Percentiles rank a stretch among this genome's conserved stretches.
Conservation (phyloP, 2,888 invertebrate species). For the Chironomus tentans region DNA sequence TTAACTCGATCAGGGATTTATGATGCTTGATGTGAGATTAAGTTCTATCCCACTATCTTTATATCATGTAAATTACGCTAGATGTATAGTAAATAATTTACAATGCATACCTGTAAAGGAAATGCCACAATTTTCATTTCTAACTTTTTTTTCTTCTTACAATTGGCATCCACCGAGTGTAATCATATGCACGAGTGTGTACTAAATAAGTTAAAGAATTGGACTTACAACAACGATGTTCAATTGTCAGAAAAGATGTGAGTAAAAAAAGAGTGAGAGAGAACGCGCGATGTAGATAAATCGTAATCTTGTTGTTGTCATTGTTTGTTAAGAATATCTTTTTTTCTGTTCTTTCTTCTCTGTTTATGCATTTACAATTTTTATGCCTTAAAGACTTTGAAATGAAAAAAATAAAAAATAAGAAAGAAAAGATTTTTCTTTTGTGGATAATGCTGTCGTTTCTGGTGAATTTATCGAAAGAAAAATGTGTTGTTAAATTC, state of each 20-base stretch:
- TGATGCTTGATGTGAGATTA: not conserved
- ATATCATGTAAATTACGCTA: not conserved
- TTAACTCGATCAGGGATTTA: not conserved
- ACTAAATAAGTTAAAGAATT: not conserved
- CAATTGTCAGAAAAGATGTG: too few species aligned
- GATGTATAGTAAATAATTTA: too few species aligned
- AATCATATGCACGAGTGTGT: not conserved
- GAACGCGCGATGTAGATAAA: slow-evolving; percentile 7
- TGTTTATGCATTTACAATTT: not conserved
- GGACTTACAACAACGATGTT: not conserved
- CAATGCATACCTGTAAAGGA: too few species aligned
- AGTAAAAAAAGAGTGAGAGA: not conserved
- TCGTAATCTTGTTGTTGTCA: slow-evolving; percentile 22
- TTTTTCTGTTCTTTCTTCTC: not conserved
- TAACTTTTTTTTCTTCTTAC: not conserved
- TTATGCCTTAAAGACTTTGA: not conserved
- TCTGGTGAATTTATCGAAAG: too few species aligned
- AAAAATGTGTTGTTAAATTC: too few species aligned
- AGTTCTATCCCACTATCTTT: not conserved
- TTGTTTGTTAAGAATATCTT: slow-evolving; percentile 20
- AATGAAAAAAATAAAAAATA: not conserved
- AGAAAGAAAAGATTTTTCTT: too few species aligned
- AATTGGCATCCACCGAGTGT: not conserved
- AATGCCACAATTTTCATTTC: not conserved
- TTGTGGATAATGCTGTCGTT: too few species aligned